Evolutionary conservation across 1,140 invertebrate species (phyloP).

Genomic region (Aleiodes sp.): DNA sequence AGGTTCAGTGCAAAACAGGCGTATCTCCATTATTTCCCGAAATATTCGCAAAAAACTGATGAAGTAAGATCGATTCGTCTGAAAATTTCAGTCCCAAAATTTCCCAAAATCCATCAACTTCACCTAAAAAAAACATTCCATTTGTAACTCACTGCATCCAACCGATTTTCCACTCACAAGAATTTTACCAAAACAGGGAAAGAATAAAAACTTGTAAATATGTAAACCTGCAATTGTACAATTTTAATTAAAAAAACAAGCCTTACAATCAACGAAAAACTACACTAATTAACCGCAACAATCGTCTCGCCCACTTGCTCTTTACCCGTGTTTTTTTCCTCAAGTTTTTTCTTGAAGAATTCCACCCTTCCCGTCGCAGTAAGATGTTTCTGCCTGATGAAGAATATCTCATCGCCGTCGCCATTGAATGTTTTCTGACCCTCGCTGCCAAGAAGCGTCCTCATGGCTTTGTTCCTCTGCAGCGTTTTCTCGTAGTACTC

Average conservation of each 20-base stretch:
- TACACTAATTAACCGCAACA: background rate
- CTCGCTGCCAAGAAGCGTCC: slow-evolving; percentile 71
- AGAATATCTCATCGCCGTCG: slow-evolving; percentile 75
- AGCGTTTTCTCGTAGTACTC: slow-evolving; percentile 80
- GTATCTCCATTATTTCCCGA: too few relatives aligned
- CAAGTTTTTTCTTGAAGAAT: slow-evolving; percentile 67
- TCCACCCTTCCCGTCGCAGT: slow-evolving; percentile 72
- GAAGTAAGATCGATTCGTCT: too few relatives aligned
- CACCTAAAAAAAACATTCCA: too few relatives aligned
- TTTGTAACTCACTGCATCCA: background rate
- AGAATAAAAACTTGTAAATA: slow-evolving; percentile 2
- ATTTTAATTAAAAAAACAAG: slow-evolving; percentile 5
- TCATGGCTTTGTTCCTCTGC: slow-evolving; percentile 76
- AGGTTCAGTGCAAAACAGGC: too few relatives aligned
- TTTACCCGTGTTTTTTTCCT: background rate
- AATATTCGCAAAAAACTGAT: too few relatives aligned
- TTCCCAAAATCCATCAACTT: too few relatives aligned
- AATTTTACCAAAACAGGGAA: background rate
- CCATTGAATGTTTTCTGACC: slow-evolving; percentile 70
- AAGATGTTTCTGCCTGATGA: slow-evolving; percentile 71
- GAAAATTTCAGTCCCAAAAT: too few relatives aligned
- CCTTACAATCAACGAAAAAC: background rate
- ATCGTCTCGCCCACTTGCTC: background rate
- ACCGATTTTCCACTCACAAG: background rate
- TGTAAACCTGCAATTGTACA: slow-evolving; percentile 8